Evolutionary conservation across 2,888 invertebrate genomes (phyloP).

Genomic region (Thereva unica): DNA sequence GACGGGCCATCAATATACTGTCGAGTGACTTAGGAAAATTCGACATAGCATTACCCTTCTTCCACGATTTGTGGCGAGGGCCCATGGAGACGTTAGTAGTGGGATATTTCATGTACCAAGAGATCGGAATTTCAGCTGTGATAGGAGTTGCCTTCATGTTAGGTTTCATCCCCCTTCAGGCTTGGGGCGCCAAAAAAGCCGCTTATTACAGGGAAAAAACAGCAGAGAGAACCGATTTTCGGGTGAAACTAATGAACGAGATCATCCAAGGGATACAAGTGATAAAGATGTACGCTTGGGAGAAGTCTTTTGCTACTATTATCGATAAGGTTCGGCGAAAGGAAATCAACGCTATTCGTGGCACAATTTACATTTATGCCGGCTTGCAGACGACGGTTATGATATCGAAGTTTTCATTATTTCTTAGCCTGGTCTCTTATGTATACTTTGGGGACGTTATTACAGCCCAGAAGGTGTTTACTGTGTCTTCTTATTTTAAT

Average conservation of each 20-base stretch:
- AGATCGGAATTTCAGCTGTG: constrained; percentile 69
- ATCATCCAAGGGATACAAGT: constrained; percentile 81
- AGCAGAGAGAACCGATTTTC: constrained; percentile 79
- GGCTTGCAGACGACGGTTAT: constrained; percentile 73
- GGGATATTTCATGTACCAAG: constrained; percentile 62
- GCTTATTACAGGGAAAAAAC: constrained; percentile 70
- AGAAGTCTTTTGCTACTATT: constrained; percentile 74
- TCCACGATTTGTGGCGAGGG: constrained; percentile 92
- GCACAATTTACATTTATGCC: constrained; percentile 70
- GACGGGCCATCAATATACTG: constrained; percentile 81
- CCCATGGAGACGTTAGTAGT: constrained; percentile 65
- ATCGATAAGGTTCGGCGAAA: constrained; percentile 74
- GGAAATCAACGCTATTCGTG: constrained; percentile 70
- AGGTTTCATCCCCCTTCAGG: constrained; percentile 75
- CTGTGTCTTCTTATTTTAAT: constrained; percentile 79
- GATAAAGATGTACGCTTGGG: constrained; percentile 91
- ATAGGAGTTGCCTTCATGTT: constrained; percentile 73
- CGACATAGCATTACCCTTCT: constrained; percentile 84
- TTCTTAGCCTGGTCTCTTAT: constrained; percentile 73
- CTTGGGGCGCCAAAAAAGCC: constrained; percentile 71
- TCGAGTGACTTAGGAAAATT: constrained; percentile 94
- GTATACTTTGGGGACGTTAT: constrained; percentile 67
- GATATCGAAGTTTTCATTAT: constrained; percentile 77
- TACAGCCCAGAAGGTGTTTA: constrained; percentile 77
- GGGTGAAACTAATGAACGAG: constrained; percentile 88